phyloP scores from a whole-genome alignment of 2,113 vertebrate species.

The Melanocharis versteri region DNA sequence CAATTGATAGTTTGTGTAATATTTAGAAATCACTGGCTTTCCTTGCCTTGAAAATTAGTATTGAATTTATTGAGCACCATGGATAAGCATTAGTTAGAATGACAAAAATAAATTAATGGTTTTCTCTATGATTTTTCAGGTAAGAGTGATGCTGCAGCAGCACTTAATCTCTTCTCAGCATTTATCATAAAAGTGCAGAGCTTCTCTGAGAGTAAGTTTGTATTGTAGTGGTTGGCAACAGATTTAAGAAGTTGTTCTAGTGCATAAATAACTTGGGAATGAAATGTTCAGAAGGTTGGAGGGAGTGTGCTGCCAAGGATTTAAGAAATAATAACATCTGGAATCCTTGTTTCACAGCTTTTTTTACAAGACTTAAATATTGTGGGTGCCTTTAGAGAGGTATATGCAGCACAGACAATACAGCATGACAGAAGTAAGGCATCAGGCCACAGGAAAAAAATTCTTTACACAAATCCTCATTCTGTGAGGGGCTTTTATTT shows the following conservation, averaged over 20 bases:
- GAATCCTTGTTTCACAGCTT: neutral
- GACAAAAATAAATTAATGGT: conserved; percentile 49
- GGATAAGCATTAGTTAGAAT: conserved; percentile 49
- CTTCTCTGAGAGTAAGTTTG: conserved; percentile 37
- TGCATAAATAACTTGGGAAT: neutral
- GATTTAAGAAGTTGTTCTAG: conserved; percentile 38
- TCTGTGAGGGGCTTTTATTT: neutral
- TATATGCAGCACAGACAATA: neutral
- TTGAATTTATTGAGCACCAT: conserved; percentile 9
- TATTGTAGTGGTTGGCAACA: conserved; percentile 44
- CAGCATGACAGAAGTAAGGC: neutral
- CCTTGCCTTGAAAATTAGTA: conserved; percentile 37
- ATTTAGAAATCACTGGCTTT: conserved; percentile 18
- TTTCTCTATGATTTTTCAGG: conserved; percentile 55
- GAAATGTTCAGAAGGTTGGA: neutral
- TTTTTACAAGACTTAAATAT: neutral
- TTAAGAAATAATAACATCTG: conserved; percentile 24
- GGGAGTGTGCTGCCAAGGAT: neutral
- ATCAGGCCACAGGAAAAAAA: neutral
- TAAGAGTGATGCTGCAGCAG: neutral
- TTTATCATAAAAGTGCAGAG: conserved; percentile 44
- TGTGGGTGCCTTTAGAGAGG: neutral
- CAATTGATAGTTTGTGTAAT: conserved; percentile 10
- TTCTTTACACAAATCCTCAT: neutral
- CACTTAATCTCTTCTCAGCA: conserved; percentile 48